Percentiles rank a stretch among this genome's conserved stretches.
phyloP scores from a whole-genome alignment of 2,888 invertebrate species.

The Plagodis pulveraria region DNA sequence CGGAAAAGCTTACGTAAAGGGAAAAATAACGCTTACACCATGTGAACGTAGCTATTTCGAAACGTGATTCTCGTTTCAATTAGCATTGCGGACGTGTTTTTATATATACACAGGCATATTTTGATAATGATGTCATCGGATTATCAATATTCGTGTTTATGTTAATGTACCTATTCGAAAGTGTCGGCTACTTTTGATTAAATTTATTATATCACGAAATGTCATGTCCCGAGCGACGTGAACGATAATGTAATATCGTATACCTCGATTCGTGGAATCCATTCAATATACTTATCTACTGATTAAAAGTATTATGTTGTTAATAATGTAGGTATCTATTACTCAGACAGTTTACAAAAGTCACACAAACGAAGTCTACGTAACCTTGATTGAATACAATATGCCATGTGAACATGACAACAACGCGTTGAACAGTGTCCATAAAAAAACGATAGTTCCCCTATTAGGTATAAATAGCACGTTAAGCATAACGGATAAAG shows the following conservation, averaged over 20 bases:
- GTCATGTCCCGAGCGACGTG: constrained; percentile 19
- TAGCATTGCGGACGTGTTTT: constrained; percentile 49
- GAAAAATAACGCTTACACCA: constrained; percentile 49
- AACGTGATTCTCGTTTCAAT: constrained; percentile 60
- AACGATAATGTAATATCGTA: neutral
- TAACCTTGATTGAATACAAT: constrained; percentile 36
- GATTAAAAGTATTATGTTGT: constrained; percentile 2
- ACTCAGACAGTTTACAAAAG: constrained; percentile 1
- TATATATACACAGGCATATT: constrained; percentile 56
- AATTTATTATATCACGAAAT: constrained; percentile 32
- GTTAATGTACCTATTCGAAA: constrained; percentile 38
- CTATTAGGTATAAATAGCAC: constrained; percentile 31
- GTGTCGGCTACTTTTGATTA: constrained; percentile 31
- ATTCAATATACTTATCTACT: constrained; percentile 4
- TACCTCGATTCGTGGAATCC: constrained; percentile 9
- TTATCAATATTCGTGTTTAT: constrained; percentile 34
- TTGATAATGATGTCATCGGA: constrained; percentile 56
- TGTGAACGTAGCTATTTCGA: constrained; percentile 53
- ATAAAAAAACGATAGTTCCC: constrained; percentile 29
- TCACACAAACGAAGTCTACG: neutral
- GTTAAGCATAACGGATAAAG: constrained; percentile 6
- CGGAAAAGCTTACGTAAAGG: constrained; percentile 37
- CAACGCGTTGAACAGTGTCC: constrained; percentile 29
- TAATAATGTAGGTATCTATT: constrained; percentile 2
- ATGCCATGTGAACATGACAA: constrained; percentile 32